Base-by-base conservation (phyloP, 1,140 invertebrate species). In the Trichoplusia ni region DNA sequence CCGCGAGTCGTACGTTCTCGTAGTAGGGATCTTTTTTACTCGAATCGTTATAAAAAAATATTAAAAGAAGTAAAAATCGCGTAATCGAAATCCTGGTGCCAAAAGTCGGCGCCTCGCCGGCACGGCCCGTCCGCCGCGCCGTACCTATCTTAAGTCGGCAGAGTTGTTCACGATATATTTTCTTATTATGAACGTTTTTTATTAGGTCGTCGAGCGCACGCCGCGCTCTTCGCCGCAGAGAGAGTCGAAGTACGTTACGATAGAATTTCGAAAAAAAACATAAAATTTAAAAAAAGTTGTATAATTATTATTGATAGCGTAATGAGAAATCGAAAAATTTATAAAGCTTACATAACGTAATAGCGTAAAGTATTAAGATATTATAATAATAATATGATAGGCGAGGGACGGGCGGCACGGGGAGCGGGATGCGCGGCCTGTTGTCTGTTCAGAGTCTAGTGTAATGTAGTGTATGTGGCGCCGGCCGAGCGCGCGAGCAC, bases 161-260 rank as follows among this genome's bases (percentile, higher is more conserved):
- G 86, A 89, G 85, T 88, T 89, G 86, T 86, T 86, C 86, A 89
- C 85, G 75, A 89, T 89, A 90, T 89, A 90, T 90, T 89, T 90
- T 90, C 88, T 89, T 90, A 90, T 88, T 89, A 90, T 88, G 82
- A 87, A 89, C 84, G 88, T 90, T 89, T 90, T 90, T 90, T 89
- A 90, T 89, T 87, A 82, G 82, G 83, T 72, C 74, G 79, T 59
- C 73, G 78, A 78, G 82, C 79, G 79, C 71, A 59, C 71, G 69
- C 61, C 67, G 74, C 78, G 78, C 79, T 81, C 79, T 72, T 33
- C 77, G 79, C 81, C 85, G 75, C 83, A 84, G 87, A 89, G 79
- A 85, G 82, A 86, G 75, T 86, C 82, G 84, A 82, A 76, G 77
- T 89, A 86, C 80, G 81, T 87, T 89, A 89, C 84, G 83, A 88